Evolutionary conservation across 2,888 invertebrate species (phyloP), one percentile per base, ranked within the genome.

Genomic region (Dendrolimus pini): DNA sequence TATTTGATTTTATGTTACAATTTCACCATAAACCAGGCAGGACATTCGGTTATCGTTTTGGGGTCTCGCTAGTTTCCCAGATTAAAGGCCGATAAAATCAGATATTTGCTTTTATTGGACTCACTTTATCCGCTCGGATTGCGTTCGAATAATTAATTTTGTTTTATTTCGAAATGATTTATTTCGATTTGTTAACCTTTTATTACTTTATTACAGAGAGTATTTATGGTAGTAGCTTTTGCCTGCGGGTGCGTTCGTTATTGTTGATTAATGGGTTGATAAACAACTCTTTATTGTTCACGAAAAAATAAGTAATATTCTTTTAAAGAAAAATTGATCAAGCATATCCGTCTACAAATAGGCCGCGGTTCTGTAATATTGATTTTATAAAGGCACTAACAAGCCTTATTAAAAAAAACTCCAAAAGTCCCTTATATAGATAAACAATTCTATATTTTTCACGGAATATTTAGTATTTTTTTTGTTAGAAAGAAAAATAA

Each of bases 1-100:
- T 64, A 68, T 70, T 61, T 60, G 60, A 60, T 75, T 78, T 75
- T 73, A 75, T 74, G 72, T 74, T 76, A 75, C 77, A 77, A 80
- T 79, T 76, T 70, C 63, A 55, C 69, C 73, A 78, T 78, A 79
- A 78, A 79, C 71, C 69, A 75, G 64, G 70, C 68, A 63, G 56
- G 72, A 72, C 74, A 75, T 47, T 9, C 9, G 47, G 47, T 47
- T 47, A 47, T 47, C 47, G 47, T 47, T 47, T 47, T 47, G 47
- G 47, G 47, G 47, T 47, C 47, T 47, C 47, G 47, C 47, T 47
- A 47, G 47, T 47, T 47, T 47, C 47, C 47, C 9, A 47, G 47
- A 47, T 47, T 12, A 47, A 47, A 47, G 12, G 7, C 47, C 47
- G 47, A 47, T 47, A 47, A 47, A 47, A 47, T 47, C 47, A 12